Base-by-base conservation (phyloP, 2,888 invertebrate genomes). In the Catotricha subobsoleta region DNA sequence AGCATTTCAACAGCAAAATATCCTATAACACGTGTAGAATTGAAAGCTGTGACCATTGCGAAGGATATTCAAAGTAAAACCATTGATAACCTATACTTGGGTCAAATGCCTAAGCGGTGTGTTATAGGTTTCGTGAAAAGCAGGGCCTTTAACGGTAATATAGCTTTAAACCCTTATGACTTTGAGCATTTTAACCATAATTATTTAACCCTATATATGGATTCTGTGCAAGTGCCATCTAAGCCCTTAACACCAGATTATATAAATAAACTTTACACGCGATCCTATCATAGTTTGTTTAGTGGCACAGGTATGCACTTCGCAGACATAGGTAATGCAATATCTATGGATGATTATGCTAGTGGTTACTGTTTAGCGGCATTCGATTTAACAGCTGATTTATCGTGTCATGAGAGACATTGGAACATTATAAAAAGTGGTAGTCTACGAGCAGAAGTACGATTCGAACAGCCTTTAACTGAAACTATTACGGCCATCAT, bases 401-500 rank as follows among this genome's bases (percentile, higher is more conserved):
- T 35, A 3, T 21, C 21, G 6, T 35, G 34, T 21, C 10, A 21
- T 12, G 34, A 35, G 2, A 20, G 12, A 4, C 34, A 35, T 21
- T 35, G 34, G 34, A 35, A 35, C 13, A 35, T 35, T n/a, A 35
- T 35, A n/a, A 35, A 35, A 35, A 35, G 34, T n/a, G 34, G 34
- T 3, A 20, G 20, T 7, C 21, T 35, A 21, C 2, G 34, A 7
- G 20, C 21, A 4, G 34, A 35, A 21, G 13, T 35, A n/a, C 20
- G 34, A 12, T 35, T 35, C 19, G 6, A 16, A 8, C 8, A 20
- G 15, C 10, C 34, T 6, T 35, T 35, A 12, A 19, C 6, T 13
- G 2, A 13, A 21, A 35, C 34, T 6, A 15, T 35, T 7, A 35
- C 13, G 2, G n/a, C 13, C 13, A 35, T 35, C 18, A 21, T 35